phyloP scores from a whole-genome alignment of 2,888 invertebrate species.

The Leistus spinibarbis region DNA sequence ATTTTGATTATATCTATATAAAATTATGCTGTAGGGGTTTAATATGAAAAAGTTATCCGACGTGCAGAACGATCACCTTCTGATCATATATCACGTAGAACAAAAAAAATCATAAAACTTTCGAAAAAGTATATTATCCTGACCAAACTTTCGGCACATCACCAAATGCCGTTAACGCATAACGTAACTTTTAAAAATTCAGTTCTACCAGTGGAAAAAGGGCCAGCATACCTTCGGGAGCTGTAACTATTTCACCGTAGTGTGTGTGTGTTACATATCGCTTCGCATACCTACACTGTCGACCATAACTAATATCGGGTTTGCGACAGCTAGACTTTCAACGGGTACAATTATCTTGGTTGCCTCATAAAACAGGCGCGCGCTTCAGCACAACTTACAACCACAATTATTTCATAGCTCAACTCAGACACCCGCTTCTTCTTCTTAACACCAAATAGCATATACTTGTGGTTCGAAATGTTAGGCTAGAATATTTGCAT shows the following conservation, averaged over 20 bases:
- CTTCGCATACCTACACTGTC: background rate
- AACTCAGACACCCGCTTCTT: background rate
- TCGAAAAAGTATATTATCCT: slow-evolving; percentile 31
- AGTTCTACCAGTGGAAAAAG: slow-evolving; percentile 20
- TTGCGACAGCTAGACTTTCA: background rate
- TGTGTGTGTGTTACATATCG: background rate
- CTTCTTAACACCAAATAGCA: background rate
- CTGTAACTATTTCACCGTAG: background rate
- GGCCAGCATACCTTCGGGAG: background rate
- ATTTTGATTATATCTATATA: too few relatives aligned
- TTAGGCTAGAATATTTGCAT: too few relatives aligned
- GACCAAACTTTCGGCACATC: slow-evolving; percentile 31
- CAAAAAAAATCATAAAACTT: background rate
- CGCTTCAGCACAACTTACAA: background rate
- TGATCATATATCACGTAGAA: background rate
- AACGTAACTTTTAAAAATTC: slow-evolving; percentile 34
- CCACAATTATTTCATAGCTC: slow-evolving; percentile 6
- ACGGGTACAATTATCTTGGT: slow-evolving; percentile 3
- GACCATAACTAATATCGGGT: slow-evolving; percentile 4
- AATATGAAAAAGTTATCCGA: too few relatives aligned
- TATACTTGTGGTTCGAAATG: too few relatives aligned
- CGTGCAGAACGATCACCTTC: background rate
- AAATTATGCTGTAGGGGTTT: too few relatives aligned
- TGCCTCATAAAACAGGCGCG: slow-evolving; percentile 1
- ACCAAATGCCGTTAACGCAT: slow-evolving; percentile 27